Conservation (phyloP, 2,113 vertebrate genomes). For the Callospermophilus lateralis region DNA sequence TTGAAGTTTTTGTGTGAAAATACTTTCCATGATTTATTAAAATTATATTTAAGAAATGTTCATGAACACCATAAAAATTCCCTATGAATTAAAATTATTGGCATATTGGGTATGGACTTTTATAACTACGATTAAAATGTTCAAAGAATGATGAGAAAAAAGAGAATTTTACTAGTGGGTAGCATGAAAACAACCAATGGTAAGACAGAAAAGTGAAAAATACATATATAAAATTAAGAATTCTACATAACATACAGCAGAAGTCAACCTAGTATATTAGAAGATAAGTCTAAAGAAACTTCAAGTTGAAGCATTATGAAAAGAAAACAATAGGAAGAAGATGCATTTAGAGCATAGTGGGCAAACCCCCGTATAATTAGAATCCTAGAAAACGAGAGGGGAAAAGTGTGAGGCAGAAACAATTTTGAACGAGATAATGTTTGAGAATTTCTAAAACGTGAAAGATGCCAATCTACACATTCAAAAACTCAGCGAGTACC, state of each 20-base stretch:
- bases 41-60: background rate
- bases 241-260: background rate
- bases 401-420: background rate
- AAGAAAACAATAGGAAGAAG: background rate
- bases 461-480: background rate
- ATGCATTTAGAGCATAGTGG: background rate
- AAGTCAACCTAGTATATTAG: background rate
- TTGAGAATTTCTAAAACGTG: background rate
- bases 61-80: background rate
- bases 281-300: background rate
- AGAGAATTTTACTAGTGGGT: background rate
- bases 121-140: background rate
- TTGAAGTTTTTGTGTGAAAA: conserved; percentile 5
- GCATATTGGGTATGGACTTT: background rate
- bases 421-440: background rate
- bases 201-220: background rate
- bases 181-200: background rate
- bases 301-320: background rate
- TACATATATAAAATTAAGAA: background rate
- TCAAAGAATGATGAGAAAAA: background rate
- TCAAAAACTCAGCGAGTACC: background rate
- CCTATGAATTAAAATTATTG: background rate
- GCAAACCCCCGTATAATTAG: background rate
- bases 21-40: background rate
- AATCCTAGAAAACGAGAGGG: background rate